Conservation (phyloP, 2,113 vertebrate genomes). For the Sturnus vulgaris region DNA sequence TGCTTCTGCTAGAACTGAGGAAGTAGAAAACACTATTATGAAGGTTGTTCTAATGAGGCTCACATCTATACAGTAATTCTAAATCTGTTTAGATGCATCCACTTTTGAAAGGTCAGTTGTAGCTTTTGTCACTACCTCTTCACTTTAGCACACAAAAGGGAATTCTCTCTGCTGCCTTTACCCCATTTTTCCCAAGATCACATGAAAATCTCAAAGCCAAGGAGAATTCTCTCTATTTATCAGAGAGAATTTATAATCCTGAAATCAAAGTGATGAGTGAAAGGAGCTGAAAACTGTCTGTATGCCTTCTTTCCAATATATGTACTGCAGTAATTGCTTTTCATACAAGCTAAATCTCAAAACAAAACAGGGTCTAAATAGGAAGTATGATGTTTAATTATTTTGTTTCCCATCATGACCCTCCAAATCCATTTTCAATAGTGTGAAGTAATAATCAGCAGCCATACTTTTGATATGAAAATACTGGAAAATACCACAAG, state of each 20-base stretch:
- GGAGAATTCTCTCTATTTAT: not conserved
- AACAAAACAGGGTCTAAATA: not conserved
- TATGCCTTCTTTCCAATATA: not conserved
- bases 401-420: not conserved
- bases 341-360: not conserved
- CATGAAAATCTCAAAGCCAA: not conserved
- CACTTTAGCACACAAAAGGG: not conserved
- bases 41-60: not conserved
- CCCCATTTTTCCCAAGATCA: not conserved
- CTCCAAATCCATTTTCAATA: not conserved
- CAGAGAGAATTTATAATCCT: not conserved
- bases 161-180: not conserved
- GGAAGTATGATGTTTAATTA: not conserved
- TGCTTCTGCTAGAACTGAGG: not conserved
- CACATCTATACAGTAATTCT: rapidly evolving
- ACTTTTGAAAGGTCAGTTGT: not conserved
- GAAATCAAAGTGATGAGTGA: not conserved
- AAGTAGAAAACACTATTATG: not conserved
- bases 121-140: not conserved
- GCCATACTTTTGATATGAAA: not conserved
- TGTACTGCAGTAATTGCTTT: not conserved
- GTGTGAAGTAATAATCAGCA: not conserved
- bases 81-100: not conserved
- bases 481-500: not conserved
- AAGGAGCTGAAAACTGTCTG: not conserved